Conservation (phyloP, 2,113 vertebrate species). For the Bubo blakistoni region DNA sequence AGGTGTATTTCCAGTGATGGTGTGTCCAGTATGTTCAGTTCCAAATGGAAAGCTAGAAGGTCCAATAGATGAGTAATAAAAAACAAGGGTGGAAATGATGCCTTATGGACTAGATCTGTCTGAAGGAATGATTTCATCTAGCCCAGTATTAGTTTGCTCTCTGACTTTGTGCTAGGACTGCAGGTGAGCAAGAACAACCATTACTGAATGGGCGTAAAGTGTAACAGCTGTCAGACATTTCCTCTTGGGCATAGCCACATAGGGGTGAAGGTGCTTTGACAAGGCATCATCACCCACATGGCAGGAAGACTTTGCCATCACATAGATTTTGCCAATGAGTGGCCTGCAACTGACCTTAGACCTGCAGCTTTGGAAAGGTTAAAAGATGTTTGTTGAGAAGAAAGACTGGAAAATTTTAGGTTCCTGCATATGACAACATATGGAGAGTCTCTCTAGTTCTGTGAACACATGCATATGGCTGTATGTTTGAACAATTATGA, state of each 20-base stretch:
- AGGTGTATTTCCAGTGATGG: background rate
- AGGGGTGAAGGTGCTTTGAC: background rate
- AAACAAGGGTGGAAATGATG: background rate
- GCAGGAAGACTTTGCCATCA: rapidly evolving
- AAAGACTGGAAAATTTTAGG: background rate
- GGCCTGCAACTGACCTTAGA: background rate
- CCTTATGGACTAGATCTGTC: background rate
- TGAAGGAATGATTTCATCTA: background rate
- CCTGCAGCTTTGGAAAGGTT: background rate
- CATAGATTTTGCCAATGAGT: background rate
- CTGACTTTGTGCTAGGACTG: background rate
- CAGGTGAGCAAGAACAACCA: background rate
- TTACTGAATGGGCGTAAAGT: background rate
- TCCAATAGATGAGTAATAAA: background rate
- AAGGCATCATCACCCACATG: background rate
- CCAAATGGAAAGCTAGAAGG: background rate
- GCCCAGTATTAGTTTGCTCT: background rate
- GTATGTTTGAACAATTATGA: background rate
- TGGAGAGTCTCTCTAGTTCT: background rate
- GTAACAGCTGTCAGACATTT: background rate
- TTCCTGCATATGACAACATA: background rate
- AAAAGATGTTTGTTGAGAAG: background rate
- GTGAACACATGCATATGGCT: background rate
- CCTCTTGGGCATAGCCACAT: background rate
- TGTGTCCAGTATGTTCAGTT: background rate